Base-by-base conservation (phyloP, 2,113 vertebrate genomes). In the Anguilla japonica region DNA sequence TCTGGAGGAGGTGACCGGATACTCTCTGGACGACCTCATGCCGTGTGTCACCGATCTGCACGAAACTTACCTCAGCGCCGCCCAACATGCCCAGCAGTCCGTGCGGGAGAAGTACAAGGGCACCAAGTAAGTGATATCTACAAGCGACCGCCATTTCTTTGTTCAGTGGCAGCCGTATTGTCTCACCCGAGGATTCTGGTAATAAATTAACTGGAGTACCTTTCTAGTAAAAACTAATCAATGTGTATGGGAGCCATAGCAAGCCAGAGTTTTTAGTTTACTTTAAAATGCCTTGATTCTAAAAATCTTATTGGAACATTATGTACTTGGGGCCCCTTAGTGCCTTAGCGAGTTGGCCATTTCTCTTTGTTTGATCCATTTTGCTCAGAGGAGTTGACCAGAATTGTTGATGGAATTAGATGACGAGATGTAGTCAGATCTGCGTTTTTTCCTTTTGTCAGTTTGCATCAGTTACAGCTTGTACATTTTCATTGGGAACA, bases 31-130 rank as follows among this genome's bases (percentile, higher is more conserved):
- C 75, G 96, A 93, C 82, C 96, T 99, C 86, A 96, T 96, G 94
- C 97, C 97, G 22, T 99, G 98, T 46, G 86, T 99, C 60, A 34
- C 95, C 87, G 98, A 99, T 92, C 96, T 99, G 26, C 96, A 99
- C 90, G 91, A 94, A 89, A 97, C 93, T 89, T 97, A 97, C 96
- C 95, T 98, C 94, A 92, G 71, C 92, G 97, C 97, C 78, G 81
- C 97, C 53, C 95, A 96, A 88, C 99, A 99, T 18, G 95, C 97
- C 0, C 99, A 99, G 90, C 98, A 99, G 92, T 98, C 98, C 9
- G 96, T 99, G 88, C 92, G 95, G 81, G 99, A 99, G 87, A 99
- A 99, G 91, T 99, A 99, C 94, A 99, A 99, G 93, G 93, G 91
- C 40, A 60, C 95, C 0, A 99, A 98, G 99, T 99, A 94, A 96